Evolutionary conservation across 2,888 invertebrate genomes (phyloP), one percentile per base, ranked within the genome.

Genomic region (Lasius fuliginosus): DNA sequence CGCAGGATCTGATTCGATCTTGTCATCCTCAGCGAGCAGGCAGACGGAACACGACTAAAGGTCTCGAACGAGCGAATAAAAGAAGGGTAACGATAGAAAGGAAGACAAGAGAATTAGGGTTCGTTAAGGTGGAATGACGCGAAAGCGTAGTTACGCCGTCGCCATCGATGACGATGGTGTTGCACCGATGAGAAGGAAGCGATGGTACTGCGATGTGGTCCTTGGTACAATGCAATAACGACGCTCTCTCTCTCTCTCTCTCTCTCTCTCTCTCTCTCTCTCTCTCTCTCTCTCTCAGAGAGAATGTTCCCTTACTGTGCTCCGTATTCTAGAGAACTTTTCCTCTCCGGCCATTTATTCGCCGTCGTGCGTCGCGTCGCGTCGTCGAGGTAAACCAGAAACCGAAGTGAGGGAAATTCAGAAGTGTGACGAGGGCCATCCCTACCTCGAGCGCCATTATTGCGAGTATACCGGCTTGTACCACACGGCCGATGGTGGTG

Each of bases 401-500:
- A 67, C 67, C 56, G 58, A 76, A 73, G 75, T 46, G 71, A 64
- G 68, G 69, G 73, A 79, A 67, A 60, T 64, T 62, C 49, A 36
- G 71, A 74, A 49, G 64, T 60, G 67, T 68, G 64, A 68, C 42
- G 69, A 71, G 75, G 77, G 62, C 81, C 77, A 79, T 84, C 75
- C 84, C 62, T 33, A 46, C 42, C 64, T 9, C 64, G 23, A 33
- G 12, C 60, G 79, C 73, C 71, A 81, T 81, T 73, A 81, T 81
- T 81, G 73, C 79, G 79, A 81, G 79, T 81, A 53, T 53, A 81
- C 79, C 79, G 60, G 77, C 77, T 67, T 23, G 74, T 65, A 75
- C 53, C 33, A 18, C 33, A 18, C 58, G 58, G 71, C 67, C 58
- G 76, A 77, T 86, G 88, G 84, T 82, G 53, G 68, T 82, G 67